Evolutionary conservation across 2,797 vertebrate genomes (phyloP), one percentile per base, ranked within the genome.

Genomic region (Pseudomugil tenellus): DNA sequence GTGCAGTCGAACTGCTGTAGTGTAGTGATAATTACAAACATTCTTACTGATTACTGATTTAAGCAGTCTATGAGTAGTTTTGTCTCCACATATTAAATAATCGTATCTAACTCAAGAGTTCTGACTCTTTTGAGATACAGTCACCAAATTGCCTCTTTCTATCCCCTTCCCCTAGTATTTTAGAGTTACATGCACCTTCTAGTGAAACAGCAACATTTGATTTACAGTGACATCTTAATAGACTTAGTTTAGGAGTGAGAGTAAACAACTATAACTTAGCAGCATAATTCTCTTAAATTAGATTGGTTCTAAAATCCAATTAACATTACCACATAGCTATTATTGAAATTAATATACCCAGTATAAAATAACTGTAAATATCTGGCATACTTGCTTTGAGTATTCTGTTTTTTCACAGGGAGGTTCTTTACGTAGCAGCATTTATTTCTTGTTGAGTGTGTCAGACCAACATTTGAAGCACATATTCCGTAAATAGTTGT

Each of bases 401-500:
- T 39, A 7, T 19, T 57, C 21, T 51, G 12, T 12, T 51, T 53
- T 26, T 16, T 55, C n/a, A 35, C 19, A 21, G 19, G 21, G 6
- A 31, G 2, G 25, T 32, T 31, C 19, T 35, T 2, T 49, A 48
- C 41, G 31, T 11, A 31, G 31, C 11, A 1, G 2, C 58, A 39
- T 54, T 54, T 1, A 60, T 58, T 21, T 55, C 2, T 28, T 17
- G 5, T 23, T 17, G 31, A 26, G 10, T 32, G n/a, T 25, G 17
- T 65, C 17, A 31, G 29, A 63, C 29, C 46, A 19, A 51, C 13
- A 43, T 26, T 6, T 37, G 31, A 14, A 32, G 16, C 32, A 58
- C n/a, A 21, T 13, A 28, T 11, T 48, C 21, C 37, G 25, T 39
- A 60, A 49, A 54, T 8, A 12, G 25, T 77, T 65, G 16, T 29